Conservation (phyloP, 2,797 vertebrate species). For the Urophycis tenuis region DNA sequence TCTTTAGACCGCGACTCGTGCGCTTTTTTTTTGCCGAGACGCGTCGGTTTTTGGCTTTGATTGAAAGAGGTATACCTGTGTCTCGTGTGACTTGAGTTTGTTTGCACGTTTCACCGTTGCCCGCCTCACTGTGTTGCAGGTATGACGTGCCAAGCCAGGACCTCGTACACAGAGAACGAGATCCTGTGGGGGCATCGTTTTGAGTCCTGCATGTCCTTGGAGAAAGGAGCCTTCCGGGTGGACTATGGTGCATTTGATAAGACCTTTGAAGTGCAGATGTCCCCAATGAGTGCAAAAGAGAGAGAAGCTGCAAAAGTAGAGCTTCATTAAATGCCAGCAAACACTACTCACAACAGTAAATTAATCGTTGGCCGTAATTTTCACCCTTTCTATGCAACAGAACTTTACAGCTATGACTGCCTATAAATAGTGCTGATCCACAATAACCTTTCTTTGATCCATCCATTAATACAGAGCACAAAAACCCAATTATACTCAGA, state of each 20-base stretch:
- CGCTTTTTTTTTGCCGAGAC: background rate
- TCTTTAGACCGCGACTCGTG: background rate
- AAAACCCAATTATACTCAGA: background rate
- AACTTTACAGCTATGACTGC: background rate
- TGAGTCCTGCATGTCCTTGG: slow-evolving; percentile 77
- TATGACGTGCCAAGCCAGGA: slow-evolving; percentile 82
- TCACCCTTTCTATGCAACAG: background rate
- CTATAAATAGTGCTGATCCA: background rate
- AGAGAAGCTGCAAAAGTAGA: slow-evolving; percentile 37
- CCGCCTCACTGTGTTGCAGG: slow-evolving; percentile 50
- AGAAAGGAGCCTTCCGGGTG: slow-evolving; percentile 76
- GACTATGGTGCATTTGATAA: slow-evolving; percentile 76
- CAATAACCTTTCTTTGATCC: background rate
- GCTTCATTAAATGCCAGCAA: slow-evolving; percentile 13
- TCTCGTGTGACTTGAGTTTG: background rate
- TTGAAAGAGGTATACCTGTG: too few relatives aligned
- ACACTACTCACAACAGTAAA: background rate
- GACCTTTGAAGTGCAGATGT: slow-evolving; percentile 76
- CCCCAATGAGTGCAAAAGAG: slow-evolving; percentile 64
- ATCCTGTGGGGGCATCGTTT: slow-evolving; percentile 80
- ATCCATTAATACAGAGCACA: background rate
- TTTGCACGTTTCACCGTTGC: background rate
- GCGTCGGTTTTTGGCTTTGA: too few relatives aligned
- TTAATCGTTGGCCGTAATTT: background rate
- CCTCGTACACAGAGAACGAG: slow-evolving; percentile 75